Evolutionary conservation across 2,888 invertebrate species (phyloP).

Genomic region (Drosophila demipolita): DNA sequence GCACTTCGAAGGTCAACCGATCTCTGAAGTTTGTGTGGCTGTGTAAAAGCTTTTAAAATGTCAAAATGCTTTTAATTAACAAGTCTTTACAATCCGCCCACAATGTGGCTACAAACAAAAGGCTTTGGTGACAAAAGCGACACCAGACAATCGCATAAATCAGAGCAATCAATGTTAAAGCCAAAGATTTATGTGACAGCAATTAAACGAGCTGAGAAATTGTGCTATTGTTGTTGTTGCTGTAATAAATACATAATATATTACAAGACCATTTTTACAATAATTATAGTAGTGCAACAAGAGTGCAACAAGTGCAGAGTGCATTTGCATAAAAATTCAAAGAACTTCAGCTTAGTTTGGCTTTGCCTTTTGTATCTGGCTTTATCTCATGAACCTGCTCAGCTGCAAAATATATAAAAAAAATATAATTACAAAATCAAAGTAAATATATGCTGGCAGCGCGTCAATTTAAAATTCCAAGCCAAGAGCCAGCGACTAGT

Average conservation of each 20-base stretch:
- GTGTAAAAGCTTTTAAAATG: slow-evolving; percentile 51
- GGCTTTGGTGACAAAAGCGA: slow-evolving; percentile 57
- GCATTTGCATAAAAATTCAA: slow-evolving; percentile 58
- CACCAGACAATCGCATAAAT: slow-evolving; percentile 55
- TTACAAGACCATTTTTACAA: slow-evolving; percentile 7
- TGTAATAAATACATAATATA: slow-evolving; percentile 37
- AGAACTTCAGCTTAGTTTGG: slow-evolving; percentile 40
- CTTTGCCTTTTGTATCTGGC: neutral
- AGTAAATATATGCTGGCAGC: slow-evolving; percentile 59
- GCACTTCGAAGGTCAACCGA: slow-evolving; percentile 63
- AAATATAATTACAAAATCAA: slow-evolving; percentile 58
- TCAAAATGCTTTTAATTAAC: slow-evolving; percentile 52
- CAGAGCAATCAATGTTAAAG: slow-evolving; percentile 47
- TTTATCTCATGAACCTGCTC: slow-evolving; percentile 52
- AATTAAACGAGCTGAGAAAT: slow-evolving; percentile 66
- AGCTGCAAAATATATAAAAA: slow-evolving; percentile 10
- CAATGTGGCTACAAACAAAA: slow-evolving; percentile 33
- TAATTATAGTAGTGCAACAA: slow-evolving; percentile 5
- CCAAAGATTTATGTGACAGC: slow-evolving; percentile 70
- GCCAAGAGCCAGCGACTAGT: slow-evolving; percentile 37
- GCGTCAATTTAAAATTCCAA: slow-evolving; percentile 61
- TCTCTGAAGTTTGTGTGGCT: neutral
- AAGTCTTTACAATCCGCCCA: slow-evolving; percentile 38
- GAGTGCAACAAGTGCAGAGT: slow-evolving; percentile 55
- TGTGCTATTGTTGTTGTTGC: slow-evolving; percentile 48